Evolutionary conservation across 2,797 vertebrate genomes (phyloP).

Genomic region (Saxicola maurus): DNA sequence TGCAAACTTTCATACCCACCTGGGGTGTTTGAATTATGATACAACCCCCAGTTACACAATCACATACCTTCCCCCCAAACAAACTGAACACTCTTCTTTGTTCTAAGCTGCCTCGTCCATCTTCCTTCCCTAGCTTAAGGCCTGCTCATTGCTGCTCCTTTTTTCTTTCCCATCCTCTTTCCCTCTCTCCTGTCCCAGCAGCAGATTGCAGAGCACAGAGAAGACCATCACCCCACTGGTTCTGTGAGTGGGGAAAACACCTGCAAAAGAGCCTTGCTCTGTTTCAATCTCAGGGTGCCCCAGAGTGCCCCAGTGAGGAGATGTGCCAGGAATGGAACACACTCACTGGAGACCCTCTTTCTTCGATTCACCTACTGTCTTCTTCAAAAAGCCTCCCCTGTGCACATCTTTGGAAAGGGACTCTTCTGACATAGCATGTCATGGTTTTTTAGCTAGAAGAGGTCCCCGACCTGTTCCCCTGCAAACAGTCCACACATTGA

Average conservation of each 20-base stretch:
- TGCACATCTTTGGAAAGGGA: neutral
- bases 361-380: neutral
- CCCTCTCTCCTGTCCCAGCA: neutral
- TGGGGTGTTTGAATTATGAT: neutral
- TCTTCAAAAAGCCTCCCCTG: neutral
- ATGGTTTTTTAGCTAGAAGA: neutral
- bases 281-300: neutral
- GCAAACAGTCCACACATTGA: neutral
- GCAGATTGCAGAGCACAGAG: neutral
- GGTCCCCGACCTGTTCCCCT: neutral
- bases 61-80: neutral
- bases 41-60: conserved; percentile 29
- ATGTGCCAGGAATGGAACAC: neutral
- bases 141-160: neutral
- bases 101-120: neutral
- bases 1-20: conserved; percentile 14
- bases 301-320: neutral
- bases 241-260: neutral
- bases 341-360: neutral
- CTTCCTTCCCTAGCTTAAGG: neutral
- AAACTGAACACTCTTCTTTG: neutral
- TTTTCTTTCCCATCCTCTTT: neutral
- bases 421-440: accelerated
- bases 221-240: neutral
- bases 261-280: neutral